Evolutionary conservation across 1,140 invertebrate genomes (phyloP), one percentile per base, ranked within the genome.

Genomic region (Meloidogyne chitwoodi): DNA sequence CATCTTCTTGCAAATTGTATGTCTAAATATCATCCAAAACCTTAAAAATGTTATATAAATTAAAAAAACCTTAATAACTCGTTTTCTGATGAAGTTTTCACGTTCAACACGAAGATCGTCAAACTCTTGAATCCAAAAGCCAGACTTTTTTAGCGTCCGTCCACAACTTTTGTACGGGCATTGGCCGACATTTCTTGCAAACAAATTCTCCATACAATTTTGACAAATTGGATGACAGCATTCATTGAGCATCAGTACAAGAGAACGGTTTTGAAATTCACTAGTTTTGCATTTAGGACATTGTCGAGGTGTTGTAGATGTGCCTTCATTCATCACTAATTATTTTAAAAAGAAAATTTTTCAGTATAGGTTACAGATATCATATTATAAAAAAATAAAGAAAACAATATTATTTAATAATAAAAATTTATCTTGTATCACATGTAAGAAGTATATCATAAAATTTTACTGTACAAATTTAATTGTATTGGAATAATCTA

Each of bases 241-340:
- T 67, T 95, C 91, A 88, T 99, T 99, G 69, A 98, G 95, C 93
- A 98, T 93, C 88, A 99, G 91, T 88, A 96, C 44, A n/a, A 41
- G 67, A 16, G 56, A 66, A 31, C 95, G 95, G 90, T 99, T 98
- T 88, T 94, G 91, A 87, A 97, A 98, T 90, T 98, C 98, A 65
- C 94, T 96, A 31, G 95, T 97, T 90, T 97, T 96, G 89, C 96
- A 99, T 88, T 94, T 91, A 78, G 96, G 96, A 89, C 96, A 99
- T 19, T 92, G 92, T 88, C 93, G 92, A 27, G 69, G 2, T 3
- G 70, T 38, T 74, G 67, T 62, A 29, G n/a, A 44, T 5, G 2
- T 8, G 8, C 19, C 65, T 24, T 67, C 29, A 6, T 22, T 24
- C 29, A 67, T 34, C 16, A 4, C 6, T 67, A 67, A n/a, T 56